Conservation (phyloP, 2,797 vertebrate genomes). For the Enteromius radiatus region DNA sequence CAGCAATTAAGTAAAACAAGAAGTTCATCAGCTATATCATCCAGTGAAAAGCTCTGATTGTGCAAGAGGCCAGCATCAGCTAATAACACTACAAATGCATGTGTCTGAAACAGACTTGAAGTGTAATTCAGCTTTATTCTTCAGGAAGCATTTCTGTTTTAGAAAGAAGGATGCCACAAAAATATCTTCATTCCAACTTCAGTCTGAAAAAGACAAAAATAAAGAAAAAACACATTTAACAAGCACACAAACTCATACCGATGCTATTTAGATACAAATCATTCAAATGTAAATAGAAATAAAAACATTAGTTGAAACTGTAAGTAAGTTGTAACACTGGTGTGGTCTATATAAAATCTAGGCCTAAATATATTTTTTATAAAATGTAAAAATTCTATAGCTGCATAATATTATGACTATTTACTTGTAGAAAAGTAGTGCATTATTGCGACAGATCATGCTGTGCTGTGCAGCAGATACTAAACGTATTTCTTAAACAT, state of each 20-base stretch:
- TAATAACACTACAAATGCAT: background rate
- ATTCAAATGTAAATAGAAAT: background rate
- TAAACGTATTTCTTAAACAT: background rate
- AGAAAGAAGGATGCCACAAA: background rate
- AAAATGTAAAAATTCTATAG: background rate
- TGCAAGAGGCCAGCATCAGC: background rate
- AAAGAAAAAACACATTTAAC: background rate
- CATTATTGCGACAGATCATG: background rate
- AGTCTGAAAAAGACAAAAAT: slow-evolving; percentile 25
- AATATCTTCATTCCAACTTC: slow-evolving; percentile 32
- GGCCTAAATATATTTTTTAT: background rate
- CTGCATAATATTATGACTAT: too few relatives aligned
- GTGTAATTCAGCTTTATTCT: background rate
- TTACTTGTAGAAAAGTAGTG: background rate
- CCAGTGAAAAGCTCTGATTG: background rate
- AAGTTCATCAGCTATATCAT: slow-evolving; percentile 6
- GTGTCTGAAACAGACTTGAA: background rate
- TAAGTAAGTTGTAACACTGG: too few relatives aligned
- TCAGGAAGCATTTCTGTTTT: background rate
- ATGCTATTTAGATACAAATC: background rate
- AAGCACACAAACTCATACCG: background rate
- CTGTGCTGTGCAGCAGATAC: too few relatives aligned
- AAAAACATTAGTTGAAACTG: background rate
- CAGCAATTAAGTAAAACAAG: background rate
- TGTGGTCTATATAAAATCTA: background rate